Percentiles rank a stretch among this genome's conserved stretches.
Evolutionary conservation across 2,888 invertebrate species (phyloP).

Genomic region (Pollenia amentaria): DNA sequence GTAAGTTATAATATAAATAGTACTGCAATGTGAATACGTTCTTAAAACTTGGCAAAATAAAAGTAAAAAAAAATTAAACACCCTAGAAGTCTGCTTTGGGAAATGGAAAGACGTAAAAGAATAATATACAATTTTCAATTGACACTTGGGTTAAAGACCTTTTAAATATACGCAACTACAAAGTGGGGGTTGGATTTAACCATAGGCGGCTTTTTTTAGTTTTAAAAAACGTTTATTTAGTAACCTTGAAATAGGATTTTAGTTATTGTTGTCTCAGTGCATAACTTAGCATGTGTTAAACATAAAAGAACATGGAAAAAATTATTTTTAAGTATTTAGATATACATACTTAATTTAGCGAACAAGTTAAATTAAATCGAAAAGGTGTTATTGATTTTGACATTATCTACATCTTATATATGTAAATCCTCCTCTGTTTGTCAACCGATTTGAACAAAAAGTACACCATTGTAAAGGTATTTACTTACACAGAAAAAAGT

Average conservation of each 20-base stretch:
- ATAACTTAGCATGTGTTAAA: background rate
- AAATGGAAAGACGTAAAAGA: slow-evolving; percentile 19
- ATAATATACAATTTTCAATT: slow-evolving; percentile 34
- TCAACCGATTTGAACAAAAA: no score
- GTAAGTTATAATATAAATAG: background rate
- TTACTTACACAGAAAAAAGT: no score
- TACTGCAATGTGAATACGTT: background rate
- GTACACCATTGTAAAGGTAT: no score
- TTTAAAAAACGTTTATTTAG: slow-evolving; percentile 44
- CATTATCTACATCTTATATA: no score
- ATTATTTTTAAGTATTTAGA: slow-evolving; percentile 6
- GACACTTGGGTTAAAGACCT: slow-evolving; percentile 70
- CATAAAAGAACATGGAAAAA: slow-evolving; percentile 12
- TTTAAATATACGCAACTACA: slow-evolving; percentile 41
- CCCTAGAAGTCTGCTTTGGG: background rate
- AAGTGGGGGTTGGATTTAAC: slow-evolving; percentile 33
- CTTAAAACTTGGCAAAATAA: slow-evolving; percentile 23
- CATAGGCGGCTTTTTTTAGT: slow-evolving; percentile 25
- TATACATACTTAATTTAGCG: background rate
- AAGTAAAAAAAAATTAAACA: slow-evolving; percentile 3
- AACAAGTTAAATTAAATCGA: slow-evolving; percentile 26
- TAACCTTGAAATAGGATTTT: slow-evolving; percentile 66
- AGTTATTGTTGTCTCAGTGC: slow-evolving; percentile 1
- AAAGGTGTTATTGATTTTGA: slow-evolving; percentile 39
- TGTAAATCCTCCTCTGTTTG: no score